Conservation (phyloP, 2,888 invertebrate species). For the Drosophila setosimentum region DNA sequence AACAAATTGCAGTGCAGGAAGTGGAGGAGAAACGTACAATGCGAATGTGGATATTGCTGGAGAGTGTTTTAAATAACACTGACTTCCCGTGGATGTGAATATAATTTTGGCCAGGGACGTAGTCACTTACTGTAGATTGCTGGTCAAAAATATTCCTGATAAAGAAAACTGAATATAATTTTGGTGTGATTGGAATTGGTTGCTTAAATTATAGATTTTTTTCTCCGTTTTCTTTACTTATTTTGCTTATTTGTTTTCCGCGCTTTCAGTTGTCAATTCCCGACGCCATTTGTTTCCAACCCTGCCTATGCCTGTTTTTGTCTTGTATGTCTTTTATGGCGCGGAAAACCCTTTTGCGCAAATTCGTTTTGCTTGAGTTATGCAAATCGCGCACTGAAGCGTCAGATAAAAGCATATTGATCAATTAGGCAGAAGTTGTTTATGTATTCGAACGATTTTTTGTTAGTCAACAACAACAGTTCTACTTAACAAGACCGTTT, state of each 20-base stretch:
- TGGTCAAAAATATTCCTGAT: not conserved
- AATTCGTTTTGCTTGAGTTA: constrained; percentile 54
- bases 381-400: constrained; percentile 62
- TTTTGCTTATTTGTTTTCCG: not conserved
- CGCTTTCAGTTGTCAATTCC: constrained; percentile 9
- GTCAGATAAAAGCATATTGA: constrained; percentile 62
- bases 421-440: constrained; percentile 74
- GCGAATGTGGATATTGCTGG: not conserved
- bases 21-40: not conserved
- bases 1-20: constrained; percentile 41
- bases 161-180: not conserved
- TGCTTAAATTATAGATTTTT: constrained; percentile 5
- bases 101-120: not conserved
- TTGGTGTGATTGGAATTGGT: not conserved
- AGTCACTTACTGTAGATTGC: not conserved
- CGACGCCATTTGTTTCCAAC: constrained; percentile 24
- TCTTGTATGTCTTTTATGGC: constrained; percentile 60
- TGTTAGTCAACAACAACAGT: constrained; percentile 12
- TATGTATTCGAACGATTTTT: constrained; percentile 42
- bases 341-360: constrained; percentile 71
- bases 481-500: not conserved
- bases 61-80: not conserved
- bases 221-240: not conserved
- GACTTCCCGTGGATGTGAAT: not conserved
- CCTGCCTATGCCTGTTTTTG: constrained; percentile 36